phyloP scores from a whole-genome alignment of 2,113 vertebrate species.

The Struthio camelus region DNA sequence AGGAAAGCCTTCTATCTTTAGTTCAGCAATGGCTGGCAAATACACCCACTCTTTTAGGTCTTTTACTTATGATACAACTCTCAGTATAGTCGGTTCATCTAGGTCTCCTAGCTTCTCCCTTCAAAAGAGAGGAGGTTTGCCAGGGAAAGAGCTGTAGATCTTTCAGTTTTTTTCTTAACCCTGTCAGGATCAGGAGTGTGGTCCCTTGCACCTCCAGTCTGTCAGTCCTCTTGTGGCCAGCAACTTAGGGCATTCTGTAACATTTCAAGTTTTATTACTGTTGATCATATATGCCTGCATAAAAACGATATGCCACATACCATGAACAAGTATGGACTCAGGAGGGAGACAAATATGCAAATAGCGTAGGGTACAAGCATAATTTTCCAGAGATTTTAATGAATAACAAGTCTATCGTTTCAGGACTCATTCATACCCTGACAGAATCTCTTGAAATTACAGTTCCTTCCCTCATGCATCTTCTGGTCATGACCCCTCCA shows the following conservation, averaged over 20 bases:
- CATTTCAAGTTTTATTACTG: neutral
- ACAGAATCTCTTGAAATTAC: neutral
- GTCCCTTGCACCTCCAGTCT: neutral
- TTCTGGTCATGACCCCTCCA: no score
- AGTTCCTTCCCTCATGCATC: neutral
- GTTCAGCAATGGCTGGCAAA: conserved; percentile 20
- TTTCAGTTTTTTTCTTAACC: neutral
- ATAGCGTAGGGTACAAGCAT: neutral
- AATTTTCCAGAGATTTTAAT: neutral
- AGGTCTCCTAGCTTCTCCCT: neutral
- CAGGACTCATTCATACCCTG: neutral
- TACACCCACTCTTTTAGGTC: neutral
- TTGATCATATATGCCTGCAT: neutral
- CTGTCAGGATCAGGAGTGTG: no score
- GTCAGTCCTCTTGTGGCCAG: neutral
- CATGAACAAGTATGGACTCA: neutral
- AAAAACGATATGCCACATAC: neutral
- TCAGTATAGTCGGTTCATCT: neutral
- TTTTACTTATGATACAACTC: neutral
- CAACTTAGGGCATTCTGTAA: neutral
- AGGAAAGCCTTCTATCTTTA: conserved; percentile 48
- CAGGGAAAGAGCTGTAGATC: neutral
- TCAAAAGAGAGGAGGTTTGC: neutral
- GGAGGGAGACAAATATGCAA: neutral
- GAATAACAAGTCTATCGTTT: neutral